Evolutionary conservation across 2,113 vertebrate genomes (phyloP), one percentile per base, ranked within the genome.

Genomic region (Jaculus jaculus): DNA sequence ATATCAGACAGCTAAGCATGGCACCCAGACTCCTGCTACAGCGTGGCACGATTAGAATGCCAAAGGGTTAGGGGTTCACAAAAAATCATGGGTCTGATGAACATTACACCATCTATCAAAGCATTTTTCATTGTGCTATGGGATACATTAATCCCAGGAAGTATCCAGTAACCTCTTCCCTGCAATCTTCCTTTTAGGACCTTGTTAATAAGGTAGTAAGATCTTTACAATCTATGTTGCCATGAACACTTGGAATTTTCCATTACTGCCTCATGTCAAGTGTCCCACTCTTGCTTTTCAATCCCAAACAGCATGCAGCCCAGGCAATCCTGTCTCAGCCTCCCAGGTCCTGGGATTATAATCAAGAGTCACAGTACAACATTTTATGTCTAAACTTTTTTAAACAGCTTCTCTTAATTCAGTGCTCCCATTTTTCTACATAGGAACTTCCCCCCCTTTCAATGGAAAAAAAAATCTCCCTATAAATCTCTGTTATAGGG

Each of bases 21-120:
- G 15, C n/a, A 58, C 65, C 93, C 68, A 84, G 61, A 90, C 61
- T 91, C 37, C 61, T 73, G 80, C 34, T 68, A 65, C n/a, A 68
- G n/a, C 10, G 13, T 42, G 39, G 71, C 21, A 47, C 87, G 66
- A 74, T 82, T 32, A 95, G 87, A 93, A 90, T 84, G 72, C 61
- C 74, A 90, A 91, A 66, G 30, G 7, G 37, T 58, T 88, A 17
- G 24, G 2, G 16, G 17, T 54, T 78, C 39, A 26, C 12, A 74
- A 78, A 68, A 54, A 94, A 81, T 92, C 79, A 86, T 93, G 63
- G 83, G 26, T 80, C 68, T 72, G 73, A 37, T 37, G 26, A 37
- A 78, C 5, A 91, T 89, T 71, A 47, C 34, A 66, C 28, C 39
- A 20, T 58, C 15, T 51, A 60, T 42, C 17, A 77, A 32, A 86